A percentile compares a stretch with the other conserved stretches of the same genome.
These are phyloP conservation scores for Catamblyrhynchus diadema DNA, from an alignment of 2,797 vertebrate genomes.

Conservation along the genomic window DNA sequence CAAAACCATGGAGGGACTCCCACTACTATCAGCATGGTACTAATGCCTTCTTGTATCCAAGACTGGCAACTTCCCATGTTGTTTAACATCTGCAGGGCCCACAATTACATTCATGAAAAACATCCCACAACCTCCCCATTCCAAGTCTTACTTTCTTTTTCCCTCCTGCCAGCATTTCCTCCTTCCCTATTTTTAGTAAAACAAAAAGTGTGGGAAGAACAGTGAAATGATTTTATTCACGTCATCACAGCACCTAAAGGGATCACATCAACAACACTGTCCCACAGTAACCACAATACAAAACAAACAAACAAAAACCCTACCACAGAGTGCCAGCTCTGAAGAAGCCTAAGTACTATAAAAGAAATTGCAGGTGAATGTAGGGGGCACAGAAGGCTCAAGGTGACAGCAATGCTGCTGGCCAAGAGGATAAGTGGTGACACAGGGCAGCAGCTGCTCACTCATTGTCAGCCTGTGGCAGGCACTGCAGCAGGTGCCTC, in stretches of 20 bases:
- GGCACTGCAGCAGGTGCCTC: conserved; percentile 31
- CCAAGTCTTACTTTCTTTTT: neutral
- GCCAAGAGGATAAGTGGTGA: neutral
- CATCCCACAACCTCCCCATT: neutral
- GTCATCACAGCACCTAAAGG: neutral
- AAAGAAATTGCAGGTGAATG: conserved; percentile 15
- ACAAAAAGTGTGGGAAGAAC: conserved; percentile 8
- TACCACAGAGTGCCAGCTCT: neutral
- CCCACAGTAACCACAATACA: neutral
- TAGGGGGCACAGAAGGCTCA: neutral
- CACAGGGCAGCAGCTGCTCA: conserved; percentile 36
- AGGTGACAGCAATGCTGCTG: neutral
- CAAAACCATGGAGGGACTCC: neutral
- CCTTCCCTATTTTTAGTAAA: neutral
- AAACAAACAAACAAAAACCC: neutral
- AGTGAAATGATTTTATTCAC: conserved; percentile 4
- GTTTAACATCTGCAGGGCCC: neutral
- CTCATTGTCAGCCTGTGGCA: neutral
- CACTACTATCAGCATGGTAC: neutral
- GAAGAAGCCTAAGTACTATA: neutral
- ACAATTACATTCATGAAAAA: neutral
- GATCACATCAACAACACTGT: neutral
- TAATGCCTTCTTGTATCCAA: neutral
- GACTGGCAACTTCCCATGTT: neutral
- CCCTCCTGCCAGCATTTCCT: neutral